These are phyloP conservation scores for Megastigmus dorsalis DNA, from an alignment of 2,888 invertebrate genomes.

Conservation along the genomic window DNA sequence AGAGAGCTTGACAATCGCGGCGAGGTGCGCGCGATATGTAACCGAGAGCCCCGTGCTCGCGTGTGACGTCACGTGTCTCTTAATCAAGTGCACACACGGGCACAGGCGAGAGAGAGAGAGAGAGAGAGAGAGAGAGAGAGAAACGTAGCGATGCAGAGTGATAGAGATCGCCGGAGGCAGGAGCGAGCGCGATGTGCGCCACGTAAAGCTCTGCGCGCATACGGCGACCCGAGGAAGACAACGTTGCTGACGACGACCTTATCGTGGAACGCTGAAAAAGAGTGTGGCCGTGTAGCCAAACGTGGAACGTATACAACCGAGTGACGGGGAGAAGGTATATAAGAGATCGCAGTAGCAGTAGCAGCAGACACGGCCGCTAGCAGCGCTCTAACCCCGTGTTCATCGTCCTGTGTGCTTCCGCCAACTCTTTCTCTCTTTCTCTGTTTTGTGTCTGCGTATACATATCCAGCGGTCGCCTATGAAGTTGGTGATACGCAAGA, in stretches of 20 bases:
- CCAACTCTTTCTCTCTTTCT: not conserved
- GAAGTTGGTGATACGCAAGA: no score
- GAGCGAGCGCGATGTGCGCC: conserved; percentile 19
- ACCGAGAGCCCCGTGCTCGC: conserved; percentile 5
- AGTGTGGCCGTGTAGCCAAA: not conserved
- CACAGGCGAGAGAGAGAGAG: not conserved
- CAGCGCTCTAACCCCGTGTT: not conserved
- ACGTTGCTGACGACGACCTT: not conserved
- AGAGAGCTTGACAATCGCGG: not conserved
- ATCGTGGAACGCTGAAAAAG: not conserved
- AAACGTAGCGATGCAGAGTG: not conserved
- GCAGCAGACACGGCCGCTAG: not conserved
- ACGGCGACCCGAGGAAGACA: not conserved
- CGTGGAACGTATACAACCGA: not conserved
- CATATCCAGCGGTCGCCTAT: no score
- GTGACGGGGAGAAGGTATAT: conserved; percentile 8
- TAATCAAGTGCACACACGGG: conserved; percentile 38
- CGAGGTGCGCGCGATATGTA: conserved; percentile 3
- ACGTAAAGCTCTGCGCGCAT: conserved; percentile 21
- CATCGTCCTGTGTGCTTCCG: not conserved
- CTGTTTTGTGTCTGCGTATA: no score
- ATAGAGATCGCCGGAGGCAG: not conserved
- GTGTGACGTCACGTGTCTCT: conserved; percentile 45
- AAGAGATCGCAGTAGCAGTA: not conserved
- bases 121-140: not conserved